phyloP scores from a whole-genome alignment of 2,888 invertebrate species.

The Linnaemya vulpina region DNA sequence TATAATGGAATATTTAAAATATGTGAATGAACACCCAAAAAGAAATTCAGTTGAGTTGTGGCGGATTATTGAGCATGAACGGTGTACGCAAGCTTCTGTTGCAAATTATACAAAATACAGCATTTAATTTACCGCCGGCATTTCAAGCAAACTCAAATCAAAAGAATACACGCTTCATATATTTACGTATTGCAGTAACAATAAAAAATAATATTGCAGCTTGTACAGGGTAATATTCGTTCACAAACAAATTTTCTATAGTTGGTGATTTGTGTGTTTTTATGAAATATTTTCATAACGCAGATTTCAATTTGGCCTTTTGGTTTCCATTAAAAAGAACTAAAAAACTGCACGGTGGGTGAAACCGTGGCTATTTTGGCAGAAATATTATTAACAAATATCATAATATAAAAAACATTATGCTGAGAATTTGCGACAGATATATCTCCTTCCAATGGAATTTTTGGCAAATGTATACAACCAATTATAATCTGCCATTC shows the following conservation, averaged over 20 bases:
- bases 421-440: not conserved
- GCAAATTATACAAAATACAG: conserved; percentile 42
- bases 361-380: not conserved
- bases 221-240: conserved; percentile 19
- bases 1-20: conserved; percentile 18
- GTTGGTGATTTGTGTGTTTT: not conserved
- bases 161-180: not conserved
- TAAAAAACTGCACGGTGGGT: conserved; percentile 6
- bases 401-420: not conserved
- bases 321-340: conserved; percentile 33
- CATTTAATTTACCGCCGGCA: conserved; percentile 79
- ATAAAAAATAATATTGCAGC: conserved; percentile 21
- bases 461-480: too few relatives aligned
- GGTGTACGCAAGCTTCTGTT: conserved; percentile 53
- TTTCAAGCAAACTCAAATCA: conserved; percentile 63
- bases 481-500: too few relatives aligned
- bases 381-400: not conserved
- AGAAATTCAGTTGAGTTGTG: conserved; percentile 36
- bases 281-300: not conserved
- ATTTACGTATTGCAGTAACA: conserved; percentile 34
- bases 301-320: conserved; percentile 42
- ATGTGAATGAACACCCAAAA: not conserved
- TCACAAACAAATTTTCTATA: conserved; percentile 34
- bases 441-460: too few relatives aligned
- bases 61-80: conserved; percentile 28